Conservation (phyloP, 2,888 invertebrate species). For the Nomada goodeniana region DNA sequence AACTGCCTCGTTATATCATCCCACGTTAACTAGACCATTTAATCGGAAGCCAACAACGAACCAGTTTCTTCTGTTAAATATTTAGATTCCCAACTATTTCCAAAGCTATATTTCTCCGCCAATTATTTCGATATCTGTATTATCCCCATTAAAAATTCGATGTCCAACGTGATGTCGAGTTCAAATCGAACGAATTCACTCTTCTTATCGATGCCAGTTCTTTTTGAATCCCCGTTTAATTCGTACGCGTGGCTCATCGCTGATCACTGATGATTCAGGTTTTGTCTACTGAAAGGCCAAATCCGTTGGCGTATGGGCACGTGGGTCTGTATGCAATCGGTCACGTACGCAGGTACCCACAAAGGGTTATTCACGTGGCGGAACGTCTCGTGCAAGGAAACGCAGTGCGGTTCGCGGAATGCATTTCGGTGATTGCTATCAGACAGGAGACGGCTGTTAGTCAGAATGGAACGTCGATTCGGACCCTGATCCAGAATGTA, state of each 20-base stretch:
- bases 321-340: neutral
- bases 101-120: neutral
- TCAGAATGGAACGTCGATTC: conserved; percentile 44
- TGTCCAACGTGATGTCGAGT: neutral
- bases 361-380: conserved; percentile 45
- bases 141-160: neutral
- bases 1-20: neutral
- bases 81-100: neutral
- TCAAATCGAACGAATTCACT: conserved; percentile 6
- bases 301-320: neutral
- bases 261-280: conserved; percentile 19
- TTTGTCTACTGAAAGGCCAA: neutral
- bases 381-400: conserved; percentile 50
- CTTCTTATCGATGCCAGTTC: neutral
- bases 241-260: conserved; percentile 21
- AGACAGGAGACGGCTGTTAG: conserved; percentile 37
- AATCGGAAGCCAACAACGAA: too few relatives aligned
- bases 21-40: too few relatives aligned
- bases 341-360: conserved; percentile 32
- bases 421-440: conserved; percentile 60
- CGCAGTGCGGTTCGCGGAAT: conserved; percentile 43
- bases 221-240: conserved; percentile 28
- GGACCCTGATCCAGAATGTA: conserved; percentile 7
- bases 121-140: neutral
- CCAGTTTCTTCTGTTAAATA: too few relatives aligned